Conservation (phyloP, 1,140 invertebrate genomes). For the Andrena cerasifolii region DNA sequence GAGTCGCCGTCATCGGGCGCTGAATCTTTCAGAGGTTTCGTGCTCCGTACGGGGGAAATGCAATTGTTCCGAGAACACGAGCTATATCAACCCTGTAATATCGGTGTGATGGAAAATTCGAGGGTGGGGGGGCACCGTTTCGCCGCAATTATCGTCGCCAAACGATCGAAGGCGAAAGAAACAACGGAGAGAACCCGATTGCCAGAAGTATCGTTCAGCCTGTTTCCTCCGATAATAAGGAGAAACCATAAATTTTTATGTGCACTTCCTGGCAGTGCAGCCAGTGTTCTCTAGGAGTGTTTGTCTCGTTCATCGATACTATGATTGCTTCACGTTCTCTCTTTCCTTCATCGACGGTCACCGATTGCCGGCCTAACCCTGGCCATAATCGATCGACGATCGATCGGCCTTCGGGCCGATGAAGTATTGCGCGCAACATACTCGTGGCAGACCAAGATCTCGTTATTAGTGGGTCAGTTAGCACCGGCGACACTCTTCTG, state of each 20-base stretch:
- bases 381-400: conserved; percentile 59
- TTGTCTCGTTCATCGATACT: neutral
- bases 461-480: conserved; percentile 62
- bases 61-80: too few relatives aligned
- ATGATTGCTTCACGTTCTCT: neutral
- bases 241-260: conserved; percentile 13
- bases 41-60: too few relatives aligned
- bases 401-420: conserved; percentile 60
- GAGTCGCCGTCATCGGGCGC: too few relatives aligned
- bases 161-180: neutral
- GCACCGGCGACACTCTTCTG: conserved; percentile 37
- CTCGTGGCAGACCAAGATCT: conserved; percentile 55
- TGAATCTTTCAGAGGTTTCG: too few relatives aligned
- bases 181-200: neutral
- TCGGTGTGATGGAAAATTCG: too few relatives aligned
- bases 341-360: neutral
- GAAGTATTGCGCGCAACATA: conserved; percentile 58
- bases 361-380: conserved; percentile 16
- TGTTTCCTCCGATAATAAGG: neutral
- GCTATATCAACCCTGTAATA: too few relatives aligned
- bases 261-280: too few relatives aligned
- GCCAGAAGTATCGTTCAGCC: neutral
- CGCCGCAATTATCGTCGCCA: neutral
- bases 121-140: too few relatives aligned
- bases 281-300: too few relatives aligned